Conservation (phyloP, 2,113 vertebrate species). For the Sceloporus tristichus region DNA sequence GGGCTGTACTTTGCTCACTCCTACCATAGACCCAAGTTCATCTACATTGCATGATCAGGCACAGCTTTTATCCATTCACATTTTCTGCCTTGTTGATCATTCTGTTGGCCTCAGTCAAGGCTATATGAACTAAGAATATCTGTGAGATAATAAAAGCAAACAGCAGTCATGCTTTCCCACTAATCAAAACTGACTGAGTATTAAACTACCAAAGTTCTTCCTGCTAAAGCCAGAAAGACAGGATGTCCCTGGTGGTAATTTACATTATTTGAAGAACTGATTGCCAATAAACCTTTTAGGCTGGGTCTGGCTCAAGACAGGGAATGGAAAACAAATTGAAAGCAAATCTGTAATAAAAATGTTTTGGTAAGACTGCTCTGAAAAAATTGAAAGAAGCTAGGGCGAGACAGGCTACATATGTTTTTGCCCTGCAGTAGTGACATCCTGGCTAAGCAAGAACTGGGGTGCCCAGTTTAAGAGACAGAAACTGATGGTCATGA, state of each 20-base stretch:
- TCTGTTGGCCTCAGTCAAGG: not conserved
- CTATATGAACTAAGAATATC: not conserved
- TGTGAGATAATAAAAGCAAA: not conserved
- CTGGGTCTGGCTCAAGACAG: not conserved
- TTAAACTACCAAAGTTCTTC: constrained; percentile 26
- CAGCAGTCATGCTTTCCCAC: not conserved
- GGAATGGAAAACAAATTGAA: not conserved
- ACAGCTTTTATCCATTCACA: not conserved
- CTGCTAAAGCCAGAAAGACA: constrained; percentile 10
- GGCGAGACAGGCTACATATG: not conserved
- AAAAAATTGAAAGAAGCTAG: not conserved
- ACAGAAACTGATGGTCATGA: constrained; percentile 51
- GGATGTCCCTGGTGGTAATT: constrained; percentile 24
- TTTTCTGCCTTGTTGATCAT: not conserved
- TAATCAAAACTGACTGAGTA: constrained; percentile 34
- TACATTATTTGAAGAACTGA: constrained; percentile 5
- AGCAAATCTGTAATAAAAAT: not conserved
- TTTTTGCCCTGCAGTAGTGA: not conserved
- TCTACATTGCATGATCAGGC: not conserved
- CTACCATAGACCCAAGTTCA: not conserved
- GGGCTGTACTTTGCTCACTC: too few species aligned
- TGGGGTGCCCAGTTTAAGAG: constrained; percentile 36
- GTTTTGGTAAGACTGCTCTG: not conserved
- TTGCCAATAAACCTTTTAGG: not conserved
- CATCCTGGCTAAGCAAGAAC: not conserved